A percentile compares a stretch with the other conserved stretches of the same genome.
phyloP scores from a whole-genome alignment of 1,140 invertebrate genomes.

The Sitodiplosis mosellana region DNA sequence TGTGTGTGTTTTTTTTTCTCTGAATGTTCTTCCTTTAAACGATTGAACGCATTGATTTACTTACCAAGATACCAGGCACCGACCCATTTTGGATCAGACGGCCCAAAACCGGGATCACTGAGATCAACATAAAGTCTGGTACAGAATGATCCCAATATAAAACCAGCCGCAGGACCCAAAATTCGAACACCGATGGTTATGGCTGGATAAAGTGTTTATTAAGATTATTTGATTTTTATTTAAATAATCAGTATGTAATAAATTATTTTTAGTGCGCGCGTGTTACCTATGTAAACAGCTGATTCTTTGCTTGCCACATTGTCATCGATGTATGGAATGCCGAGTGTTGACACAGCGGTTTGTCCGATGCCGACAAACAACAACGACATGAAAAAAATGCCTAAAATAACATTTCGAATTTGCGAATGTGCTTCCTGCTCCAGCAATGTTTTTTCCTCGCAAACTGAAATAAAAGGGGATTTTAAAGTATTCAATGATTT shows the following conservation, averaged over 20 bases:
- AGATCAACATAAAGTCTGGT: conserved; percentile 75
- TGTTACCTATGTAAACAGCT: conserved; percentile 74
- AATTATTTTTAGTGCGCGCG: conserved; percentile 16
- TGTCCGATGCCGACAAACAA: conserved; percentile 83
- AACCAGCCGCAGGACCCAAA: conserved; percentile 74
- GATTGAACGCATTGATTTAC: conserved; percentile 8
- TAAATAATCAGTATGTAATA: not conserved
- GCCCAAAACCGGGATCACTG: conserved; percentile 51
- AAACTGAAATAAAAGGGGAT: conserved; percentile 17
- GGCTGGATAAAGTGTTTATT: conserved; percentile 31
- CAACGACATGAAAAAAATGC: conserved; percentile 72
- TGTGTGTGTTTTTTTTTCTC: too few species aligned
- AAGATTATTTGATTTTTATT: not conserved
- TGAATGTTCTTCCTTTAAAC: too few species aligned
- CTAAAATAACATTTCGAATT: conserved; percentile 57
- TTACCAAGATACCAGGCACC: conserved; percentile 83
- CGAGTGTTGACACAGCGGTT: conserved; percentile 81
- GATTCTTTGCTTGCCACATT: conserved; percentile 82
- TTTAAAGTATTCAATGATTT: too few species aligned
- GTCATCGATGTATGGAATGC: conserved; percentile 86
- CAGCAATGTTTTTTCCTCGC: conserved; percentile 33
- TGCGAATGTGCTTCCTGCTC: conserved; percentile 48
- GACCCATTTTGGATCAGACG: conserved; percentile 76
- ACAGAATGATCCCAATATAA: conserved; percentile 77
- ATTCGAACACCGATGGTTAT: conserved; percentile 85